Evolutionary conservation across 2,113 vertebrate genomes (phyloP), one percentile per base, ranked within the genome.

Genomic region (Pygathrix nemaeus): DNA sequence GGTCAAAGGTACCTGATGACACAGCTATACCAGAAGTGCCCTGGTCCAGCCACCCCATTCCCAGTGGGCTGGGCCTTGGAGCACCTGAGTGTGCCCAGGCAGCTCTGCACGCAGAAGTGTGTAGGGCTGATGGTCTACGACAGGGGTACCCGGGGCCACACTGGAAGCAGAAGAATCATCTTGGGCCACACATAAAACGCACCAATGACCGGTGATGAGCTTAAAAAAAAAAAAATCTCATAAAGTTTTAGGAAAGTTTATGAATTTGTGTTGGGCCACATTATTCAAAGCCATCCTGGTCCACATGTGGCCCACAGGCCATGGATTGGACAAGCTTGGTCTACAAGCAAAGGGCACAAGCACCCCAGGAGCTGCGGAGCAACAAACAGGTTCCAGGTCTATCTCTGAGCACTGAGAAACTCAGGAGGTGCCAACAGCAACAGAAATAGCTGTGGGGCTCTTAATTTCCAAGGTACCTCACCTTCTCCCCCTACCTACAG

Each of bases 71-170:
- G 48, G 48, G 18, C 48, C 78, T n/a, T 11, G 6, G 78, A 80
- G 48, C 78, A n/a, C 78, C 30, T 4, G 10, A 23, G 50, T 20
- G 40, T 25, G 25, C 9, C 18, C 4, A 3, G 27, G 57, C 0
- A 13, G 25, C 9, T 50, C 59, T 35, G 66, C 14, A 73, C 4
- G 68, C 68, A 48, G 57, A 25, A 20, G 38, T 8, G 8, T 7
- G 43, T 52, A 21, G 6, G 27, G 6, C 14, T 6, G 0, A 23
- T 0, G 4, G 13, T 40, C 25, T 23, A 2, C 61, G 30, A 6
- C 61, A 32, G 61, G 61, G 27, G 30, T 32, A 6, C 27, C 61
- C 27, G 6, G 27, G 27, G 61, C 27, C 27, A 30, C 61, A 64
- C 2, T 14, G 27, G 61, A 64, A 32, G 12, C 30, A 32, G 61